phyloP scores from a whole-genome alignment of 2,888 invertebrate genomes.

The Fragum whitleyi region DNA sequence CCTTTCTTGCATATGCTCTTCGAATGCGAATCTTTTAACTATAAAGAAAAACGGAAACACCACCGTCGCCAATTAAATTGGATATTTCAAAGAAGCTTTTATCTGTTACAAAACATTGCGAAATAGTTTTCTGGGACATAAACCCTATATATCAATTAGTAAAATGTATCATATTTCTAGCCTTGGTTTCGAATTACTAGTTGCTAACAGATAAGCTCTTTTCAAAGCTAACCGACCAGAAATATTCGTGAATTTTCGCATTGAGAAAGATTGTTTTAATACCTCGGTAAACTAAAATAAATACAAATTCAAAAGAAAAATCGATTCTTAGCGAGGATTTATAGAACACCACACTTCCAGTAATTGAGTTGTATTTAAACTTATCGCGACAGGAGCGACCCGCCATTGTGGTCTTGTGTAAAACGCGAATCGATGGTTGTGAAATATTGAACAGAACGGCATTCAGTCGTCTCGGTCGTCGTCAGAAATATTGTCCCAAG shows the following conservation, averaged over 20 bases:
- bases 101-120: not conserved
- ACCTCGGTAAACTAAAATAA: slow-evolving; percentile 49
- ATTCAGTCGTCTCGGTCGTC: slow-evolving; percentile 13
- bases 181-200: slow-evolving; percentile 3
- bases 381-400: slow-evolving; percentile 63
- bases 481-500: slow-evolving; percentile 8
- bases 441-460: slow-evolving; percentile 61
- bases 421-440: slow-evolving; percentile 60
- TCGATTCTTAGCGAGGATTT: slow-evolving; percentile 39
- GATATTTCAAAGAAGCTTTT: not conserved
- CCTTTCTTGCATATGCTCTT: no score
- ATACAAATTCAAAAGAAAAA: slow-evolving; percentile 46
- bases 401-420: slow-evolving; percentile 63
- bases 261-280: slow-evolving; percentile 30
- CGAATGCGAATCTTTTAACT: no score
- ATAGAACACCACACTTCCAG: slow-evolving; percentile 49
- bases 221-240: slow-evolving; percentile 50
- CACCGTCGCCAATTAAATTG: no score
- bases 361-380: slow-evolving; percentile 62
- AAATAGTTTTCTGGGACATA: not conserved
- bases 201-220: slow-evolving; percentile 32
- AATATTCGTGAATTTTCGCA: slow-evolving; percentile 50
- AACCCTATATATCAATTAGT: not conserved
- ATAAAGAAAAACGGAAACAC: no score
- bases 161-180: not conserved